A percentile compares a stretch with the other conserved stretches of the same genome.
phyloP scores from a whole-genome alignment of 2,113 vertebrate species.

The Carollia perspicillata region DNA sequence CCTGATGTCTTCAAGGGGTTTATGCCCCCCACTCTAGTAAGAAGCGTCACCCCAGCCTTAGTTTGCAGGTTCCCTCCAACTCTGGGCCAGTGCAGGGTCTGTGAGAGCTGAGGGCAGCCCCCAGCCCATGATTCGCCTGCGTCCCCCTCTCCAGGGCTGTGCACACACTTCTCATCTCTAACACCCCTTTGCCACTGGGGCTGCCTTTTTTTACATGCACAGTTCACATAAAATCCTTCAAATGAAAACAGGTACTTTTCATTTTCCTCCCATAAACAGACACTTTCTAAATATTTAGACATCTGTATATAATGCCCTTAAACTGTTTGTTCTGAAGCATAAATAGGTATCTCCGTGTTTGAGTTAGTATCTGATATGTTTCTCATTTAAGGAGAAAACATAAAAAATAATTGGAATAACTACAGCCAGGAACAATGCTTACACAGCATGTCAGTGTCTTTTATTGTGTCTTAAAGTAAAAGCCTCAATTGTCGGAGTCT shows the following conservation, averaged over 20 bases:
- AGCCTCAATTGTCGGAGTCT: slow-evolving; percentile 39
- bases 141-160: slow-evolving; percentile 54
- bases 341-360: slow-evolving; percentile 88
- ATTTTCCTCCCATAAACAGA: slow-evolving; percentile 85
- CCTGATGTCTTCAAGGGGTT: slow-evolving; percentile 75
- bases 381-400: slow-evolving; percentile 79
- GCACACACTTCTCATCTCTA: slow-evolving; percentile 70
- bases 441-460: slow-evolving; percentile 78
- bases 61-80: slow-evolving; percentile 69
- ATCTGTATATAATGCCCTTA: slow-evolving; percentile 87
- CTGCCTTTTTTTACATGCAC: slow-evolving; percentile 67
- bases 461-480: slow-evolving; percentile 76
- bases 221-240: slow-evolving; percentile 82
- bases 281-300: slow-evolving; percentile 88
- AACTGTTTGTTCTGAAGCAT: slow-evolving; percentile 89
- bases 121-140: slow-evolving; percentile 25
- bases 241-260: slow-evolving; percentile 86
- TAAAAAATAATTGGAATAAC: slow-evolving; percentile 81
- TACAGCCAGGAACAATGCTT: slow-evolving; percentile 79
- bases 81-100: slow-evolving; percentile 71
- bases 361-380: slow-evolving; percentile 83
- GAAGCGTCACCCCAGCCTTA: slow-evolving; percentile 72
- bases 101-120: slow-evolving; percentile 73
- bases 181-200: slow-evolving; percentile 70
- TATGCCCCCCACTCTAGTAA: slow-evolving; percentile 70